Conservation (phyloP, 2,113 vertebrate genomes). For the Oreotrochilus melanogaster region DNA sequence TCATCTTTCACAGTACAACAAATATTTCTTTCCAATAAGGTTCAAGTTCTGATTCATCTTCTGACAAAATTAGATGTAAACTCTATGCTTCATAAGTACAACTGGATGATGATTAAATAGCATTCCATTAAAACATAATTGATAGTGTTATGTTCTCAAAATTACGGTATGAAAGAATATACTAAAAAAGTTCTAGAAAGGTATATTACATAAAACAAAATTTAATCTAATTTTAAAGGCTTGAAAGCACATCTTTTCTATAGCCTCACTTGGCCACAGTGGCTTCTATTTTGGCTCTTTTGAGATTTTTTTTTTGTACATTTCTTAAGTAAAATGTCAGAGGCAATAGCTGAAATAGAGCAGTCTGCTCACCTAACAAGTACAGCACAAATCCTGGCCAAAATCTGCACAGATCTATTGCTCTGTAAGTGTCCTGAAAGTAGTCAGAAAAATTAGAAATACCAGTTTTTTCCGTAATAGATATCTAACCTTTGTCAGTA, state of each 20-base stretch:
- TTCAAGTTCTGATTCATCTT: not conserved
- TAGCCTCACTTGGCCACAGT: not conserved
- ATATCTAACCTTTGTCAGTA: not conserved
- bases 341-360: not conserved
- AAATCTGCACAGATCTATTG: not conserved
- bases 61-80: not conserved
- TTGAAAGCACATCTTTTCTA: not conserved
- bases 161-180: not conserved
- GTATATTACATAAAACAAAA: not conserved
- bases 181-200: not conserved
- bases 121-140: not conserved
- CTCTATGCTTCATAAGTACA: not conserved
- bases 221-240: not conserved
- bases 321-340: not conserved
- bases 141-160: not conserved
- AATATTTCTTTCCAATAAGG: not conserved
- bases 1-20: not conserved
- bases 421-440: constrained; percentile 1
- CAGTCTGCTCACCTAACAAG: not conserved
- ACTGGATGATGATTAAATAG: not conserved
- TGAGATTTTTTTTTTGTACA: not conserved
- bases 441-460: constrained; percentile 53
- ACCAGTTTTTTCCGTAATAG: constrained; percentile 23
- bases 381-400: constrained; percentile 26
- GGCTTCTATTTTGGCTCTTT: not conserved